Percentiles rank a stretch among this genome's conserved stretches.
phyloP scores from a whole-genome alignment of 2,797 vertebrate genomes.

The Octomys mimax region DNA sequence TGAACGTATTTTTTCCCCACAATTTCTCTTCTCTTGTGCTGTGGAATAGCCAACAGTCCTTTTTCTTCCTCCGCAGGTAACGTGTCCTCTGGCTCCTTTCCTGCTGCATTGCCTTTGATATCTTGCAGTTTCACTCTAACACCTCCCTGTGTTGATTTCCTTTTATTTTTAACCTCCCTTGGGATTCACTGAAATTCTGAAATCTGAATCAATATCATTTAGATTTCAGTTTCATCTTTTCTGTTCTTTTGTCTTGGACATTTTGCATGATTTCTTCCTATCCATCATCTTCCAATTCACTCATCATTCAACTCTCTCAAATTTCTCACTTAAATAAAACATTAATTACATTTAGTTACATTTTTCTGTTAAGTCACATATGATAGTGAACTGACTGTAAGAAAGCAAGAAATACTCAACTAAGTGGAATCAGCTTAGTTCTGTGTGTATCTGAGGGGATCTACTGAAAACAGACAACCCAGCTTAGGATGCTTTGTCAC shows the following conservation, averaged over 20 bases:
- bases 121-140: not conserved
- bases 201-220: not conserved
- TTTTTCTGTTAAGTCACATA: not conserved
- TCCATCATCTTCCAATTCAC: not conserved
- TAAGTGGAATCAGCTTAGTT: too few relatives aligned
- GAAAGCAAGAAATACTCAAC: too few relatives aligned
- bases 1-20: not conserved
- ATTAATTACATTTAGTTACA: not conserved
- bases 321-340: not conserved
- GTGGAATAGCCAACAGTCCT: not conserved
- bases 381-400: not conserved
- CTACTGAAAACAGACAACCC: not conserved
- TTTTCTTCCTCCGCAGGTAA: not conserved
- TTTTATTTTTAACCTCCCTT: not conserved
- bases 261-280: not conserved
- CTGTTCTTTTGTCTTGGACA: not conserved
- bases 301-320: not conserved
- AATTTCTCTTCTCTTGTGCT: not conserved
- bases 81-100: not conserved
- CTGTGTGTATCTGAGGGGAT: not conserved
- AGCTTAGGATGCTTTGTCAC: not conserved
- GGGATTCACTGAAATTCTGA: not conserved
- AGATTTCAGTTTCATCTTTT: not conserved
- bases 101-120: not conserved
- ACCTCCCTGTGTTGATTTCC: not conserved